Conservation (phyloP, 2,797 vertebrate genomes). For the Sardinella longiceps region DNA sequence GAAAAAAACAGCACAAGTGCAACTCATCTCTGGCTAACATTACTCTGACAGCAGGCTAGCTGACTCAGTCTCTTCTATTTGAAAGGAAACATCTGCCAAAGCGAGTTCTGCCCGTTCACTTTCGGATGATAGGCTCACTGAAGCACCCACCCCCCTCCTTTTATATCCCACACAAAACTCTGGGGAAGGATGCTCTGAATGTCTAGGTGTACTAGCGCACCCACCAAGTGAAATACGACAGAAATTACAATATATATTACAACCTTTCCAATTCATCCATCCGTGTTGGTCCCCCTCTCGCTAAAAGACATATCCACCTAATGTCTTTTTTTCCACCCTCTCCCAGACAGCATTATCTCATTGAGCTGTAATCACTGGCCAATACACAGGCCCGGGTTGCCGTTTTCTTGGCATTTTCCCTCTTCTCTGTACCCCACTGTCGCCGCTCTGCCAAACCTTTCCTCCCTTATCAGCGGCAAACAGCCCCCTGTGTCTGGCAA, state of each 20-base stretch:
- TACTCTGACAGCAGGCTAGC: slow-evolving; percentile 9
- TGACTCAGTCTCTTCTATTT: slow-evolving; percentile 15
- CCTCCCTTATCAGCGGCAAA: slow-evolving; percentile 61
- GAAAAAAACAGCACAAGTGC: not conserved
- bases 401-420: slow-evolving; percentile 43
- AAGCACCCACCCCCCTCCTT: not conserved
- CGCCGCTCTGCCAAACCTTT: slow-evolving; percentile 50
- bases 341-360: slow-evolving; percentile 35
- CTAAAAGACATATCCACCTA: slow-evolving; percentile 17
- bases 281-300: not conserved
- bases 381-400: slow-evolving; percentile 44
- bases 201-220: not conserved
- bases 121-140: not conserved
- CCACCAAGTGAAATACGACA: not conserved
- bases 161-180: not conserved
- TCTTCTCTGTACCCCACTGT: slow-evolving; percentile 37
- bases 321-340: not conserved
- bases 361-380: slow-evolving; percentile 53
- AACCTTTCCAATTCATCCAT: not conserved
- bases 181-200: not conserved
- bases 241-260: slow-evolving; percentile 13
- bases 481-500: slow-evolving; percentile 62
- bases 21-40: not conserved
- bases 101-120: slow-evolving; percentile 18
- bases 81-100: slow-evolving; percentile 19